A percentile compares a stretch with the other conserved stretches of the same genome.
These are phyloP conservation scores for Drosophila tristis DNA, from an alignment of 1,140 invertebrate species.

Conservation along the genomic window DNA sequence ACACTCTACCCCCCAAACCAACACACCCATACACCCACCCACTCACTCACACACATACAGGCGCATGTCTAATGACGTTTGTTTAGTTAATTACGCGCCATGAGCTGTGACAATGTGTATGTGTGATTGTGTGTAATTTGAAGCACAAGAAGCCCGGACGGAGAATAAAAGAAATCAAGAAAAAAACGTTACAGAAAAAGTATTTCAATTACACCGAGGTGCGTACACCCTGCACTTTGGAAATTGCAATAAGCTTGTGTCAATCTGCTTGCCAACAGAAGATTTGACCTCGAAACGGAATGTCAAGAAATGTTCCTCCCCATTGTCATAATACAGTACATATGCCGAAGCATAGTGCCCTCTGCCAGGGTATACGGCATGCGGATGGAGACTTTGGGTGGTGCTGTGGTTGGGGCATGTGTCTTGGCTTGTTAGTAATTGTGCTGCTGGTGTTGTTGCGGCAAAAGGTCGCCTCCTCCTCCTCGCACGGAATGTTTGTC, in stretches of 20 bases:
- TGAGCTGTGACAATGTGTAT: conserved; percentile 77
- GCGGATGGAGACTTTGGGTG: neutral
- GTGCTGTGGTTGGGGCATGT: conserved; percentile 15
- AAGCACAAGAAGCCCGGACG: conserved; percentile 49
- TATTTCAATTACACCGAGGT: no score
- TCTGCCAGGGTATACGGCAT: no score
- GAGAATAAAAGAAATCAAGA: conserved; percentile 6
- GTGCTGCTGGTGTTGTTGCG: conserved; percentile 39
- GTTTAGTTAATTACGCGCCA: conserved; percentile 83
- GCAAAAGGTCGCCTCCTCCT: conserved; percentile 56
- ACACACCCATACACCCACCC: conserved; percentile 4
- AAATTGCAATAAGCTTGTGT: no score
- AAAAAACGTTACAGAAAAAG: neutral
- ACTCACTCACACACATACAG: conserved; percentile 28
- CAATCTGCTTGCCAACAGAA: neutral
- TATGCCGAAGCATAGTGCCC: no score
- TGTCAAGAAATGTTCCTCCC: no score
- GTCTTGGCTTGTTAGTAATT: conserved; percentile 69
- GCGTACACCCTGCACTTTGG: no score
- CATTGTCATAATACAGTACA: no score
- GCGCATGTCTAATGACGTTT: conserved; percentile 80
- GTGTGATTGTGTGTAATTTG: conserved; percentile 9
- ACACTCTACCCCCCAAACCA: neutral
- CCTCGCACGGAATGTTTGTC: conserved; percentile 65
- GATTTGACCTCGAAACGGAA: no score